These are phyloP conservation scores for Protobothrops flavoviridis DNA, from an alignment of 2,113 vertebrate species.

Conservation along the genomic window DNA sequence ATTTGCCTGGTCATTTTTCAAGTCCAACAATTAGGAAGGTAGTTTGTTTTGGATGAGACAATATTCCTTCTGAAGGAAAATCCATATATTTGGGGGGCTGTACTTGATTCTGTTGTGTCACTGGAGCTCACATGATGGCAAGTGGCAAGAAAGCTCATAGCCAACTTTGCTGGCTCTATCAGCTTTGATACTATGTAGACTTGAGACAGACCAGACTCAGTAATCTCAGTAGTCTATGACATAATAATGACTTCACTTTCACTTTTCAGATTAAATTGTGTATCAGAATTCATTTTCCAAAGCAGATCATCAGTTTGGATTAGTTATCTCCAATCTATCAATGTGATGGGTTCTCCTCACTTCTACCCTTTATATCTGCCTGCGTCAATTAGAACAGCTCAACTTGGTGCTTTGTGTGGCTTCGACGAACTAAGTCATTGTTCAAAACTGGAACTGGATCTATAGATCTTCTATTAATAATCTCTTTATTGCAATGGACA, in stretches of 20 bases:
- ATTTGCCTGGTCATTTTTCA: background rate
- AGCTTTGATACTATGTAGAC: background rate
- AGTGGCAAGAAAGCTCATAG: background rate
- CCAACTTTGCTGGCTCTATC: background rate
- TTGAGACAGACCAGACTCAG: background rate
- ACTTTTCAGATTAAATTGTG: background rate
- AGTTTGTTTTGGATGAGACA: background rate
- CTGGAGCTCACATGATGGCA: background rate
- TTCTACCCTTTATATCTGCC: background rate
- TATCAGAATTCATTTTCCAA: background rate
- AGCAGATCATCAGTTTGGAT: background rate
- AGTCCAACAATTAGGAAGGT: background rate
- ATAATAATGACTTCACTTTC: background rate
- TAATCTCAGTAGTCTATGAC: background rate
- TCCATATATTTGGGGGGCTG: background rate
- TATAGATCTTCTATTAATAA: background rate
- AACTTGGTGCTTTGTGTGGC: background rate
- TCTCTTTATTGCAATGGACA: background rate
- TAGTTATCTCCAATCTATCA: background rate
- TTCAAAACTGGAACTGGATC: background rate
- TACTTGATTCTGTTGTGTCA: background rate
- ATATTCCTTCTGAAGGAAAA: background rate
- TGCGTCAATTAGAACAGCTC: background rate
- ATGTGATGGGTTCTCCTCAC: background rate
- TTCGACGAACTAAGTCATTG: background rate